Base-by-base conservation (phyloP, 1,140 invertebrate species). In the Steinernema khuongi region DNA sequence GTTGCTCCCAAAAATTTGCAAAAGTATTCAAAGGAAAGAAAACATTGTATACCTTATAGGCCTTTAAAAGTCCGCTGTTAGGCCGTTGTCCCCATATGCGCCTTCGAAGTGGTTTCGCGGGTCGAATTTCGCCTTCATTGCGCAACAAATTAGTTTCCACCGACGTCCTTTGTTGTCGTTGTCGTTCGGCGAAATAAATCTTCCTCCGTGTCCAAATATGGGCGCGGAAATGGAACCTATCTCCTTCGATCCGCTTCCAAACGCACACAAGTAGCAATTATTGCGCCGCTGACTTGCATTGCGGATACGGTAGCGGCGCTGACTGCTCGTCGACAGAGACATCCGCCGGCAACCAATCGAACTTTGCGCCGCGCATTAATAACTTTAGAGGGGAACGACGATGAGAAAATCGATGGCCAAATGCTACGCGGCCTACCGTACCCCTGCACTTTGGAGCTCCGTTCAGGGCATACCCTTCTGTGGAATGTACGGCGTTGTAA, bases 121-220 rank as follows among this genome's bases (percentile, higher is more conserved):
- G 50, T 60, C 50, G 50, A 60, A 60, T 60, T 60, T 60, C 50
- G 50, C 50, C 11, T 60, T 26, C 11, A 22, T 60, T 60, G 50
- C 50, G 50, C 50, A 60, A 60, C 50, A 60, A 60, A 60, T 60
- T 60, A 60, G 50, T 60, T 60, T 60, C 50, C 50, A 60, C 26
- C 50, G 36, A 7, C 36, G 50, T 60, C 50, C 50, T 60, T 60
- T 60, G 50, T 60, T 60, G 50, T 60, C 50, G 22, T 26, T 22
- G 50, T n/a, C n/a, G n/a, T n/a, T n/a, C 50, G 11, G 7, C 50
- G 50, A 60, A 60, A 60, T 60, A 60, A 60, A 60, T 60, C 50
- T 60, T 60, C 50, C 14, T 26, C 7, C 4, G 50, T 17, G 50
- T 60, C 50, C 50, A 60, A 60, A 60, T 60, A 60, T 60, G 50